Evolutionary conservation across 2,888 invertebrate species (phyloP).

Genomic region (Caprella mutica): DNA sequence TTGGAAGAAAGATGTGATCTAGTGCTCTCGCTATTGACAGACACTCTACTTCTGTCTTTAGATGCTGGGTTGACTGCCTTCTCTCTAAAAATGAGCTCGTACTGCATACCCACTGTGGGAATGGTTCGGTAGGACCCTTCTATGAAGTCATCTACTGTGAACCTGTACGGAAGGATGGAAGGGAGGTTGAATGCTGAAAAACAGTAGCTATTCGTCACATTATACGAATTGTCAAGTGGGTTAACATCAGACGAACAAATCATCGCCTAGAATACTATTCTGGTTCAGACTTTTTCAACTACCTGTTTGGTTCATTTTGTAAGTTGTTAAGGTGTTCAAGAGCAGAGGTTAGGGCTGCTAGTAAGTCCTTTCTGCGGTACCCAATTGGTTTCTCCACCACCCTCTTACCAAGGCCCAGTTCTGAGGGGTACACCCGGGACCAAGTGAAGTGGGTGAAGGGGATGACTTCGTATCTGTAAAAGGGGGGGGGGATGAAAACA

Average conservation of each 20-base stretch:
- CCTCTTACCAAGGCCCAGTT: constrained; percentile 59
- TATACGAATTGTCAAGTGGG: too few relatives aligned
- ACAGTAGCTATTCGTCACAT: constrained; percentile 23
- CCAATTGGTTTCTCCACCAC: constrained; percentile 69
- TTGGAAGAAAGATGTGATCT: too few relatives aligned
- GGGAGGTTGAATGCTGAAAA: not conserved
- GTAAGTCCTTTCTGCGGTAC: constrained; percentile 56
- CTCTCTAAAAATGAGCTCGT: constrained; percentile 56
- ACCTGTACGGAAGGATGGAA: constrained; percentile 37
- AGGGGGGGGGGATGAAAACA: too few relatives aligned
- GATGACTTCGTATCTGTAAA: constrained; percentile 51
- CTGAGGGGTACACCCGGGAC: constrained; percentile 57
- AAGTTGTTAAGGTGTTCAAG: constrained; percentile 48
- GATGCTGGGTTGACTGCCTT: not conserved
- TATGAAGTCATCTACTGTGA: constrained; percentile 57
- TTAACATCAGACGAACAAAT: not conserved
- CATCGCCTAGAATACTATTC: not conserved
- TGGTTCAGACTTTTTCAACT: not conserved
- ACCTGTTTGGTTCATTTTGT: constrained; percentile 41
- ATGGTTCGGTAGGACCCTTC: constrained; percentile 62
- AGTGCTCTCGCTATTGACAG: too few relatives aligned
- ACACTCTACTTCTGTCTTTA: too few relatives aligned
- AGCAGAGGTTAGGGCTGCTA: constrained; percentile 55
- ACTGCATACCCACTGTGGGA: constrained; percentile 62
- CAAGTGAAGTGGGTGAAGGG: constrained; percentile 61